Conservation (phyloP, 2,113 vertebrate genomes). For the Notarius lentiginosus region DNA sequence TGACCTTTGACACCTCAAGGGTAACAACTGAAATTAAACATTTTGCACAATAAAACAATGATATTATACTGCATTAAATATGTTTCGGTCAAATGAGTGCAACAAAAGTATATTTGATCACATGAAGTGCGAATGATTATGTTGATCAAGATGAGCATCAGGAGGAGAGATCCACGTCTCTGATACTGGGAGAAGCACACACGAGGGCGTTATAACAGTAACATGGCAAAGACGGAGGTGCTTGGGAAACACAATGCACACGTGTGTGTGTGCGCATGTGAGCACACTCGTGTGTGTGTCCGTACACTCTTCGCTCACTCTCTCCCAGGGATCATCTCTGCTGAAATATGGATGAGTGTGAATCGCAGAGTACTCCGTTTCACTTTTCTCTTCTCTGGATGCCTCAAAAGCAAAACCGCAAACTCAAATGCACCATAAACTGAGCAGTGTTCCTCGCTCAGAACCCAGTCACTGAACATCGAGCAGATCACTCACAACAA, state of each 20-base stretch:
- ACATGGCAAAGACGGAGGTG: slow-evolving; percentile 34
- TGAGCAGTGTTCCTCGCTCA: background rate
- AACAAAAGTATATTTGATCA: background rate
- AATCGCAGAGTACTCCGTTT: slow-evolving; percentile 43
- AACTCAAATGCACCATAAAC: background rate
- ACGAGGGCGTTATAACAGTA: background rate
- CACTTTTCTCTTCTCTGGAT: slow-evolving; percentile 58
- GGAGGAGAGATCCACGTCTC: background rate
- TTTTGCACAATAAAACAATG: background rate
- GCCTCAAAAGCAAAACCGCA: slow-evolving; percentile 41
- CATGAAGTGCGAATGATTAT: background rate
- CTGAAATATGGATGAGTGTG: slow-evolving; percentile 52
- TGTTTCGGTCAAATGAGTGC: background rate
- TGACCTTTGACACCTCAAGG: too few species aligned
- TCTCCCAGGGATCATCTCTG: slow-evolving; percentile 29
- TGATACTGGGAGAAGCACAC: background rate
- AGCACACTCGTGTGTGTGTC: background rate
- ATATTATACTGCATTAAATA: background rate
- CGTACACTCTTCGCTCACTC: background rate
- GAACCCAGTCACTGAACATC: too few species aligned
- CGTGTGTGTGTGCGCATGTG: background rate
- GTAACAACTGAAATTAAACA: background rate
- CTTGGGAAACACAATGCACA: background rate
- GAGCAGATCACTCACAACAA: background rate
- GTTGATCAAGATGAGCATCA: background rate